These are phyloP conservation scores for Heliconius ismenius DNA, from an alignment of 2,888 invertebrate genomes.

Conservation along the genomic window DNA sequence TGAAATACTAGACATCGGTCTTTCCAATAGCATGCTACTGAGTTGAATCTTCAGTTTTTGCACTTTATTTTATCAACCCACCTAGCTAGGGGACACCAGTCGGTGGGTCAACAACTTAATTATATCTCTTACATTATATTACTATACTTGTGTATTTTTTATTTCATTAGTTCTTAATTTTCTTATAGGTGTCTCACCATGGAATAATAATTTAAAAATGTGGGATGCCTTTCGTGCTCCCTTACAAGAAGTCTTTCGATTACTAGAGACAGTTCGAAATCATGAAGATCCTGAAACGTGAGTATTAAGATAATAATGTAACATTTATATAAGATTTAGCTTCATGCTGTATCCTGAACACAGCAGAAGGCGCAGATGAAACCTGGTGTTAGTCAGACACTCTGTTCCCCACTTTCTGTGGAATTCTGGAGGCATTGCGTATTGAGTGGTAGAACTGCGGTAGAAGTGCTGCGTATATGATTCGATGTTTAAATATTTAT, in stretches of 20 bases:
- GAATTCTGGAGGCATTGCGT: no score
- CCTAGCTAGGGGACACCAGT: background rate
- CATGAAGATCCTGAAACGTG: slow-evolving; percentile 88
- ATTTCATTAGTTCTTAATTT: background rate
- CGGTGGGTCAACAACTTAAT: no score
- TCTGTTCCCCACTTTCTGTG: no score
- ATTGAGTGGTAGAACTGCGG: no score
- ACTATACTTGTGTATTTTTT: background rate
- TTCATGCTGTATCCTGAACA: no score
- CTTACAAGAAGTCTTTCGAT: slow-evolving; percentile 92
- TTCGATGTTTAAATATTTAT: no score
- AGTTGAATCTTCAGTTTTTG: background rate
- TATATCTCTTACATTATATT: background rate
- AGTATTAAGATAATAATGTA: slow-evolving; percentile 49
- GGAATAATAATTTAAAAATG: slow-evolving; percentile 90
- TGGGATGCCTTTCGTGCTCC: slow-evolving; percentile 96
- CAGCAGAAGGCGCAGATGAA: no score
- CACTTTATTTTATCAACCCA: background rate
- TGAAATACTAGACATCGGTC: background rate
- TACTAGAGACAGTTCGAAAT: slow-evolving; percentile 92
- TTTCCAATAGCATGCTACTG: background rate
- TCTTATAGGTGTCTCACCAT: slow-evolving; percentile 89
- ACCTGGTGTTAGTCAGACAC: no score
- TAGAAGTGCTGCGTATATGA: no score
- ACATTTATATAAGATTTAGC: background rate